These are phyloP conservation scores for Hydropotes inermis DNA, from an alignment of 2,113 vertebrate species.

Conservation along the genomic window DNA sequence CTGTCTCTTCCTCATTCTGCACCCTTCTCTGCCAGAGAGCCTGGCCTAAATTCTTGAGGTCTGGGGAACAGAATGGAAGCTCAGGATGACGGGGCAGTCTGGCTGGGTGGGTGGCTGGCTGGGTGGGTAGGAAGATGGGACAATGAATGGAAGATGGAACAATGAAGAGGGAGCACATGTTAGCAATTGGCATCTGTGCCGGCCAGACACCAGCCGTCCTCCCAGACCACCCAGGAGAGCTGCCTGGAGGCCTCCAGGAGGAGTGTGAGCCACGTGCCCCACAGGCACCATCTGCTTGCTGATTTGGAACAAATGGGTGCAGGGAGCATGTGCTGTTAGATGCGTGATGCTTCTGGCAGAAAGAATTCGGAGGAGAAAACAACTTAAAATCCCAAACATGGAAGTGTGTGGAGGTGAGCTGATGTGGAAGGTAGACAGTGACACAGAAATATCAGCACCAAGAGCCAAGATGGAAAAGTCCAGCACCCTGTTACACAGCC, in stretches of 20 bases:
- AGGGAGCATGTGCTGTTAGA: background rate
- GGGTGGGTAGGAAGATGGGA: constrained; percentile 42
- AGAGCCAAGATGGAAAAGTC: background rate
- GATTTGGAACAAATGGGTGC: constrained; percentile 48
- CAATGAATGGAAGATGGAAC: constrained; percentile 39
- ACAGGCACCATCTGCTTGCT: background rate
- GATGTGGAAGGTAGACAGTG: accelerated
- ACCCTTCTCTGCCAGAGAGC: background rate
- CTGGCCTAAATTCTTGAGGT: constrained; percentile 60
- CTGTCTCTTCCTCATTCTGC: background rate
- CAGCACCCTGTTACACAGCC: background rate
- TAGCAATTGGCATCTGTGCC: background rate
- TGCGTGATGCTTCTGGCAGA: background rate
- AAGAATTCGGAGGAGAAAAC: background rate
- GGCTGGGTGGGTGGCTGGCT: background rate
- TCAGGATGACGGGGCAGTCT: background rate
- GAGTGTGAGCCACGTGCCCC: background rate
- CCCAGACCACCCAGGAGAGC: constrained; percentile 60
- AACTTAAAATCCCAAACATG: background rate
- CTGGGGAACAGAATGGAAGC: background rate
- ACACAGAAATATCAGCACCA: background rate
- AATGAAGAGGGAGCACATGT: constrained; percentile 46
- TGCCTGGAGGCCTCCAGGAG: background rate
- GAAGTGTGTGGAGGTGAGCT: background rate
- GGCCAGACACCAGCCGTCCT: constrained; percentile 48